Evolutionary conservation across 1,140 invertebrate genomes (phyloP).

Genomic region (Papilio xuthus): DNA sequence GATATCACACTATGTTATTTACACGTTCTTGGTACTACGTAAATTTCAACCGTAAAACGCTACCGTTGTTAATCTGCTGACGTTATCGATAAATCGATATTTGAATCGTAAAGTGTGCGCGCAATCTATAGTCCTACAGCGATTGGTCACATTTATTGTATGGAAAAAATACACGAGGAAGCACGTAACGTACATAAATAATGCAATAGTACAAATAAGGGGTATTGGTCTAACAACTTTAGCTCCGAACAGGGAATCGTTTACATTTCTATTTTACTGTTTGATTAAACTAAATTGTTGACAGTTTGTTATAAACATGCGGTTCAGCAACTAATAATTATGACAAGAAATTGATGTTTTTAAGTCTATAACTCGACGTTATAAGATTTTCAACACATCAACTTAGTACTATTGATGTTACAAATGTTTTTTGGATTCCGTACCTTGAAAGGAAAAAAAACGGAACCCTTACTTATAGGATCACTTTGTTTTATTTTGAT

Average conservation of each 20-base stretch:
- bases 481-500: too few species aligned
- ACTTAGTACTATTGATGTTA: too few species aligned
- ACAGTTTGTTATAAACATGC: too few species aligned
- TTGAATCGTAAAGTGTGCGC: conserved; percentile 6
- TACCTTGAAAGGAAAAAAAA: too few species aligned
- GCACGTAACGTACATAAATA: not conserved
- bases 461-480: too few species aligned
- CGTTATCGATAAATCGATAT: conserved; percentile 24
- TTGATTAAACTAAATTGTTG: too few species aligned
- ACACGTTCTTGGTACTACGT: not conserved
- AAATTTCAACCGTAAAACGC: not conserved
- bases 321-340: not conserved
- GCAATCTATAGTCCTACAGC: conserved; percentile 1
- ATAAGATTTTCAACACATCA: too few species aligned
- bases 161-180: conserved; percentile 15
- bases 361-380: too few species aligned
- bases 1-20: not conserved
- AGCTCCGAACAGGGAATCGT: not conserved
- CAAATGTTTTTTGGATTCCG: too few species aligned
- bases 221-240: conserved; percentile 1
- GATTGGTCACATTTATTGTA: conserved; percentile 19
- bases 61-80: conserved; percentile 12
- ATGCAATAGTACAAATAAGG: conserved; percentile 6
- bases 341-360: too few species aligned
- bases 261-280: not conserved